Evolutionary conservation across 2,888 invertebrate genomes (phyloP).

Genomic region (Prosapia bicincta): DNA sequence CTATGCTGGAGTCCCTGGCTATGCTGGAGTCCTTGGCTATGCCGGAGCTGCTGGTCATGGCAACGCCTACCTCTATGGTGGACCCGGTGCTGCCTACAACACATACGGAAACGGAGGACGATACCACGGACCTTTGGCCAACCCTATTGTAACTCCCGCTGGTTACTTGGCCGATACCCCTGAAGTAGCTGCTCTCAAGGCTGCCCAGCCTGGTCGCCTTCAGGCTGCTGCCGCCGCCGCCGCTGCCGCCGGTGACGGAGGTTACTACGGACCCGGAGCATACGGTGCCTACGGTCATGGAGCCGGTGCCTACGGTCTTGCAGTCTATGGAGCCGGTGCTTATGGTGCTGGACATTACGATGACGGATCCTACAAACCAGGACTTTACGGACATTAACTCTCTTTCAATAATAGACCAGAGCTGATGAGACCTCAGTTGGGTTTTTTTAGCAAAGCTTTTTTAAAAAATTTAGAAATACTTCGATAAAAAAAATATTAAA

Average conservation of each 20-base stretch:
- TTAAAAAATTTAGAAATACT: too few species aligned
- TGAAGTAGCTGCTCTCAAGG: neutral
- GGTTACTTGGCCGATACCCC: neutral
- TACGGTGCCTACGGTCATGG: neutral
- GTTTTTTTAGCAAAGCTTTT: too few species aligned
- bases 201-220: neutral
- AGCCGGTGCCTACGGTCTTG: neutral
- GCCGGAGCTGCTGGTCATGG: neutral
- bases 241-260: neutral
- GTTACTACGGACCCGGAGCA: neutral
- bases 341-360: neutral
- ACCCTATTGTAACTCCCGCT: neutral
- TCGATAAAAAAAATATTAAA: too few species aligned
- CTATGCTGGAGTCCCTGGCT: neutral
- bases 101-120: neutral
- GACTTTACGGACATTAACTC: neutral
- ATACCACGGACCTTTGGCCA: neutral
- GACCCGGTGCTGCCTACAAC: neutral
- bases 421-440: neutral
- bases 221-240: neutral
- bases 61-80: neutral
- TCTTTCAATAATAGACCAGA: neutral
- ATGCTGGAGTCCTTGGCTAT: neutral
- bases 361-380: neutral
- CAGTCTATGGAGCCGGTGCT: neutral